Evolutionary conservation across 1,140 invertebrate genomes (phyloP).

Genomic region (Brachionus rotundiformis): DNA sequence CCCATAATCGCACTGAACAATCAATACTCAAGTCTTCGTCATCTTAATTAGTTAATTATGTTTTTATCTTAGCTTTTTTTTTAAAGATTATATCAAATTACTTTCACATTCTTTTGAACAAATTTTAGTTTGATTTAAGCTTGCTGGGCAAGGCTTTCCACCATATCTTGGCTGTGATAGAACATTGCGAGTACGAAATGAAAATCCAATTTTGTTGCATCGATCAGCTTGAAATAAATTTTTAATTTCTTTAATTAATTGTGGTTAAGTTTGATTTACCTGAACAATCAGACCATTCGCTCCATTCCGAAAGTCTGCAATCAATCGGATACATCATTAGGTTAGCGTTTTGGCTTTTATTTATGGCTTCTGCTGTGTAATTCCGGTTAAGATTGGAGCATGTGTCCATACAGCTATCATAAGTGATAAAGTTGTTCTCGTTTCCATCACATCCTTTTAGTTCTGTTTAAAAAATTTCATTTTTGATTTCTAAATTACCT

Average conservation of each 20-base stretch:
- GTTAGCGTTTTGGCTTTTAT: neutral
- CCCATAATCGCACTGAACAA: slow-evolving; percentile 28
- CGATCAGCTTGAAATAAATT: neutral
- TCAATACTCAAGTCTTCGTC: neutral
- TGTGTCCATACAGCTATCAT: slow-evolving; percentile 12
- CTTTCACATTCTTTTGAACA: slow-evolving; percentile 5
- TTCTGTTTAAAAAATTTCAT: neutral
- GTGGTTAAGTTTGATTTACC: slow-evolving; percentile 13
- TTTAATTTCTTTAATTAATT: too few species aligned
- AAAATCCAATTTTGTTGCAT: slow-evolving; percentile 26
- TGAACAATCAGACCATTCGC: slow-evolving; percentile 35
- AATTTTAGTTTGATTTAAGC: slow-evolving; percentile 32
- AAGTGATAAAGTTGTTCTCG: slow-evolving; percentile 60
- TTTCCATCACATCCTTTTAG: slow-evolving; percentile 60
- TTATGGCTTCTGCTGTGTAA: slow-evolving; percentile 8
- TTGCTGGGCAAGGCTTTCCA: slow-evolving; percentile 3
- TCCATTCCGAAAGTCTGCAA: slow-evolving; percentile 49
- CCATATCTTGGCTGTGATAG: slow-evolving; percentile 6
- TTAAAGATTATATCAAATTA: neutral
- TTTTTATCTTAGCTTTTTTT: too few species aligned
- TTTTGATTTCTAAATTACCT: neutral
- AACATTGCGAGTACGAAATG: neutral
- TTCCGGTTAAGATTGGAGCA: slow-evolving; percentile 24
- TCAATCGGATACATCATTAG: slow-evolving; percentile 37
- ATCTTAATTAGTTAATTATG: too few species aligned